Conservation (phyloP, 2,797 vertebrate species). For the Phyllotis vaccarum region DNA sequence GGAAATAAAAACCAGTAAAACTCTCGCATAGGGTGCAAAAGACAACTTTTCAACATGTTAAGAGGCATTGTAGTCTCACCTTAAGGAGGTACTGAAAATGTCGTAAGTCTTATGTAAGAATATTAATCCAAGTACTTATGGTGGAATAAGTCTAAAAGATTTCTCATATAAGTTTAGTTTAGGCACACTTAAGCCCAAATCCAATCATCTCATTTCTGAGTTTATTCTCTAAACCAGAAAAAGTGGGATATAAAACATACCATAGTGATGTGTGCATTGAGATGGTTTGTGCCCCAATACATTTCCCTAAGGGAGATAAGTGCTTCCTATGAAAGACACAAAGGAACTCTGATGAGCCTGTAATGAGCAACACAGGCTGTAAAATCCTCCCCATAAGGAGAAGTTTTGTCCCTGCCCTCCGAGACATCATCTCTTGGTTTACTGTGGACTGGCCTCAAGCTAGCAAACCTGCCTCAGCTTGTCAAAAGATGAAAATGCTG, state of each 20-base stretch:
- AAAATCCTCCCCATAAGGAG: neutral
- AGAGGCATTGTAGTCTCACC: neutral
- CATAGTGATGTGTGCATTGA: slow-evolving; percentile 16
- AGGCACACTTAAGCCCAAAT: neutral
- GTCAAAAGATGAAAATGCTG: neutral
- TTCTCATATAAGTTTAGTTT: neutral
- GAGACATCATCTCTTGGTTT: neutral
- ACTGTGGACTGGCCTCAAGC: neutral
- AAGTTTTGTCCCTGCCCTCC: too few relatives aligned
- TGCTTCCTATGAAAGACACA: neutral
- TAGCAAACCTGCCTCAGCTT: neutral
- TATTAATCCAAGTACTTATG: neutral
- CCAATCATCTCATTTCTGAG: slow-evolving; percentile 16
- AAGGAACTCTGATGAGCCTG: neutral
- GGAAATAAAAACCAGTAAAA: neutral
- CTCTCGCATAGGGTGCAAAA: neutral
- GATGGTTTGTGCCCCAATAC: neutral
- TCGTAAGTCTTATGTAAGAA: neutral
- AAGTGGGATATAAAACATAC: neutral
- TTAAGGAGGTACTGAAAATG: neutral
- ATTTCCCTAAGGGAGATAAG: neutral
- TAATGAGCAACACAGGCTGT: neutral
- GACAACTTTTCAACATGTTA: neutral
- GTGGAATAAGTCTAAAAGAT: neutral
- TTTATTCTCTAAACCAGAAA: neutral